Base-by-base conservation (phyloP, 2,888 invertebrate species). In the Cheilosia scutellata region DNA sequence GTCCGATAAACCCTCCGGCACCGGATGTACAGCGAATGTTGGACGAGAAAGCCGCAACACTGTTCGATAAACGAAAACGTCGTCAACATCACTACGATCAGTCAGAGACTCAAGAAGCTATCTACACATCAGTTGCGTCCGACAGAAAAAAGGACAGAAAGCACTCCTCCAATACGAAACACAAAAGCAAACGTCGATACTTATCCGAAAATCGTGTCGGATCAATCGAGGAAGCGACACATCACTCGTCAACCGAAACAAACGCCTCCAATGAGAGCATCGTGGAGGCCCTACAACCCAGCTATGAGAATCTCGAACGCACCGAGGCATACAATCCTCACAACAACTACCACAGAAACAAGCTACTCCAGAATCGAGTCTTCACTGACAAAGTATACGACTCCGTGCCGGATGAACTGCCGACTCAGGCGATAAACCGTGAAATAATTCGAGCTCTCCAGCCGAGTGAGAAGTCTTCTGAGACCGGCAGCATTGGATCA, bases 401-500 rank as follows among this genome's bases (percentile, higher is more conserved):
- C 55, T 68, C 82, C 0, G 87, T 88, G 0, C 89, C 89, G 3
- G 88, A 87, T 25, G 87, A 88, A 2, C 71, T 82, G 0, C 89
- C 91, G 0, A 89, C 91, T 0, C 90, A 92, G 68, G 92, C 91
- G 25, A 91, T 91, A 4, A 92, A 92, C 71, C 90, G 90, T 20
- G 90, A 92, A 82, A 90, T 92, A 27, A 90, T 91, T 65, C 90
- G 90, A 6, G 89, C 89, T 0, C 79, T 90, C 0, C 90, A 91
- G 11, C 90, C 90, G 5, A 89, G 90, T 0, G 91, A 91, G 20
- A 91, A 90, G 49, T 91, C 91, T 7, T 91, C 92, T 1, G 92
- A 92, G 6, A 94, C 94, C 0, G 93, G 93, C 5, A 94, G 95
- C 4, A 94, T 97, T 0, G 96, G 96, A 58, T 97, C 97, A 0